A percentile compares a stretch with the other conserved stretches of the same genome.
phyloP scores from a whole-genome alignment of 1,140 invertebrate genomes.

The Drosophila subpulchrella region DNA sequence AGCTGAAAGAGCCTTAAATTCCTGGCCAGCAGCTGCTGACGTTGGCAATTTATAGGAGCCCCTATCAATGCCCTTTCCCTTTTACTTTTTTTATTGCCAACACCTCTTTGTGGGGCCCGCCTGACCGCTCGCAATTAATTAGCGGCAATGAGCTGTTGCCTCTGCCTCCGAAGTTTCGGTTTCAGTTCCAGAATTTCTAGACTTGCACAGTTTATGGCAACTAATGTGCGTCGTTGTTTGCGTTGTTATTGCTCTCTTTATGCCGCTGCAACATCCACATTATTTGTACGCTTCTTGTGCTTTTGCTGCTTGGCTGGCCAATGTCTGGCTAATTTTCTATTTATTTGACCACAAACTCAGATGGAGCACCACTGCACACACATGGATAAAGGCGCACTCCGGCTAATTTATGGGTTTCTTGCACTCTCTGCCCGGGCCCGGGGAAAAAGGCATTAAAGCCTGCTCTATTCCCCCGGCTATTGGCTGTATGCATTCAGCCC shows the following conservation, averaged over 20 bases:
- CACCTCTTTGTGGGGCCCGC: constrained; percentile 42
- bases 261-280: constrained; percentile 56
- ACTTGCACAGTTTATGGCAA: constrained; percentile 53
- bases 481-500: constrained; percentile 2
- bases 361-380: constrained; percentile 31
- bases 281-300: constrained; percentile 66
- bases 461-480: constrained; percentile 5
- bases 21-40: constrained; percentile 41
- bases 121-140: constrained; percentile 76
- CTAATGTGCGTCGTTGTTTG: constrained; percentile 61
- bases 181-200: constrained; percentile 27
- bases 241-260: constrained; percentile 55
- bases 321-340: constrained; percentile 82
- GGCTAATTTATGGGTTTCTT: constrained; percentile 79
- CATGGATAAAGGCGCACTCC: constrained; percentile 41
- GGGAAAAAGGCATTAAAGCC: constrained; percentile 41
- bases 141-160: constrained; percentile 76
- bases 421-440: constrained; percentile 50
- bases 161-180: constrained; percentile 31
- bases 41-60: constrained; percentile 35
- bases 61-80: constrained; percentile 9
- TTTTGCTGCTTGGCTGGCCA: constrained; percentile 59
- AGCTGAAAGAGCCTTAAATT: constrained; percentile 41
- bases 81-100: not conserved
- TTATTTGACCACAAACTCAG: constrained; percentile 75